Percentiles rank a stretch among this genome's conserved stretches.
These are phyloP conservation scores for Macaria notata DNA, from an alignment of 2,888 invertebrate species.

Conservation along the genomic window DNA sequence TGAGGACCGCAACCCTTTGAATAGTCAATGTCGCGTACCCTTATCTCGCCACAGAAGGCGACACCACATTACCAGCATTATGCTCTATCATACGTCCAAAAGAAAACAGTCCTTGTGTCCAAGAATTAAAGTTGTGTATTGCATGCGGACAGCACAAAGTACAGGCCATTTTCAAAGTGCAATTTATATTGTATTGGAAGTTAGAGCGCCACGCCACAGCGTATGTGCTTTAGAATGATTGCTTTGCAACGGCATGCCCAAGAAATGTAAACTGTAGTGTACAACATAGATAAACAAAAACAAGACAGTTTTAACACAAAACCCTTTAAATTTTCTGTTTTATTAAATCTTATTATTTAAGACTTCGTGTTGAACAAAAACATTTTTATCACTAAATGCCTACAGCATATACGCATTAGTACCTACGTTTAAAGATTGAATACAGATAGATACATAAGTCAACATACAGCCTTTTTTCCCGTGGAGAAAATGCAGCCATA, in stretches of 20 bases:
- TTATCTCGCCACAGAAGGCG: constrained; percentile 81
- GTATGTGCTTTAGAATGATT: constrained; percentile 18
- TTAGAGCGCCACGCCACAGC: constrained; percentile 53
- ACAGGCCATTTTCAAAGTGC: constrained; percentile 78
- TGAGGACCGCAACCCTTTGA: constrained; percentile 81
- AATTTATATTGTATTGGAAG: constrained; percentile 82
- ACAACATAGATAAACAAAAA: too few species aligned
- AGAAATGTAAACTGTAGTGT: background rate
- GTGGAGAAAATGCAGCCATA: too few species aligned
- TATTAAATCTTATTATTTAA: too few species aligned
- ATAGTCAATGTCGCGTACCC: constrained; percentile 82
- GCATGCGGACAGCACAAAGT: constrained; percentile 57
- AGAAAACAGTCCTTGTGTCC: constrained; percentile 57
- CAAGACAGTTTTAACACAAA: too few species aligned
- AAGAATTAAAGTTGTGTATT: constrained; percentile 62
- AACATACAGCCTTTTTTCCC: too few species aligned
- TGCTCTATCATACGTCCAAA: constrained; percentile 49
- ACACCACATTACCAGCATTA: constrained; percentile 82
- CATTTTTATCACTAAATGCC: too few species aligned
- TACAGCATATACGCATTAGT: too few species aligned
- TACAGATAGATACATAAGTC: too few species aligned
- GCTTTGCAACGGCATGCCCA: background rate
- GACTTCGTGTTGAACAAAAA: too few species aligned
- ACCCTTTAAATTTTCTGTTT: too few species aligned
- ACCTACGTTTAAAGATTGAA: too few species aligned